Evolutionary conservation across 2,113 vertebrate genomes (phyloP), one percentile per base, ranked within the genome.

Genomic region (Platysternon megacephalum): DNA sequence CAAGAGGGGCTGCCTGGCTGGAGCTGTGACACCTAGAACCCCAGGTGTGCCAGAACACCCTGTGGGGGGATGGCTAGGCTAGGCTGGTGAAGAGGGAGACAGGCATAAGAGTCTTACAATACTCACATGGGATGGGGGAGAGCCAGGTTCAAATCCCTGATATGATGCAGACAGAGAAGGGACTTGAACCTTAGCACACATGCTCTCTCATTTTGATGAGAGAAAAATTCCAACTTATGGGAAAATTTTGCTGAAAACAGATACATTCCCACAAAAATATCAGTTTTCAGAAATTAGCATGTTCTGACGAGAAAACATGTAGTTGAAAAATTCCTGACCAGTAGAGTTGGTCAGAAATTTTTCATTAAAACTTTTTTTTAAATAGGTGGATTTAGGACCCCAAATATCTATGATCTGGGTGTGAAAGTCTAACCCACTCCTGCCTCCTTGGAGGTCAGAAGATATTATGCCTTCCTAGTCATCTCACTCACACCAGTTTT

Each of bases 321-420:
- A 35, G 35, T 19, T 68, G 29, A 68, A 68, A 19, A 68, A 19
- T 32, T 68, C 14, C 61, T 61, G 32, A 35, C 58, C 6, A 16
- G 56, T 13, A 58, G 28, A 58, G 56, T 12, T 58, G 56, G 56
- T 58, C 26, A 58, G 56, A 58, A 58, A 61, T 35, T n/a, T 68
- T 35, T 32, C 35, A 68, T 21, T 16, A 8, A 68, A 65, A 17
- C 4, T 35, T 68, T 68, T 8, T n/a, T 68, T 68, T 19, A n/a
- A 68, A 3, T 68, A 52, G 35, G 19, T 68, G 61, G 17, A 68
- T 68, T 68, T 68, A 68, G 8, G 61, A n/a, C 35, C 16, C 32
- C 14, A 65, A 65, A n/a, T 68, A 68, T n/a, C 13, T 0, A 0
- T 11, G 4, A 1, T 52, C 82, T 42, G 79, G 22, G 81, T 9